Base-by-base conservation (phyloP, 2,888 invertebrate species). In the Choreutis nemorana region DNA sequence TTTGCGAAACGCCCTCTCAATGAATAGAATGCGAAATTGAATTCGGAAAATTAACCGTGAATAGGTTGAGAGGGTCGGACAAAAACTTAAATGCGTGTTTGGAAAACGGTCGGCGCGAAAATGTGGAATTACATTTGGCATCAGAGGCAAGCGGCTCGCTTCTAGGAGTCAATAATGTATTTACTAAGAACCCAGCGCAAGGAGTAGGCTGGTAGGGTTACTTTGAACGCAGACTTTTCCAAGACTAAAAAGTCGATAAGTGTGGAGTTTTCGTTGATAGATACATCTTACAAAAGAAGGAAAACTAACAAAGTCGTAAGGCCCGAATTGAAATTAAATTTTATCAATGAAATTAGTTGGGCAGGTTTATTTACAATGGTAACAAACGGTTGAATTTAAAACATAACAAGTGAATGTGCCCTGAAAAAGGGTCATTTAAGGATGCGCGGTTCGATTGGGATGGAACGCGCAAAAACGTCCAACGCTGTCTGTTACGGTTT, bases 71-170 rank as follows among this genome's bases (percentile, higher is more conserved):
- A n/a, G 38, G 46, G 37, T 48, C 42, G 43, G 45, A 55, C 56
- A 72, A 71, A 73, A 75, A 75, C 63, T 70, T 70, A 54, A 70
- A 70, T 65, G 61, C 54, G 61, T 63, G 53, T 50, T 50, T 48
- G 49, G 45, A 49, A 54, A 54, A 48, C 52, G 55, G 61, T 56
- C 51, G 50, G 61, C 55, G 65, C 52, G 64, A 70, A 64, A 66
- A 65, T 61, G 64, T 58, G 49, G 58, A 64, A 64, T 65, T 66
- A 67, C 60, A 59, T 48, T 58, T 55, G 61, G 61, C 47, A 57
- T 63, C 54, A 53, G 61, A 57, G 46, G 53, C 52, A 53, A 53
- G 44, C 48, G 48, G 55, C 51, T 56, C 62, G 59, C 52, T 58
- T 50, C 59, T 60, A n/a, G 18, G 18, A 18, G 18, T 6, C 18